Percentiles rank a stretch among this genome's conserved stretches.
phyloP scores from a whole-genome alignment of 2,888 invertebrate species.

The Trypoxylon attenuatum region DNA sequence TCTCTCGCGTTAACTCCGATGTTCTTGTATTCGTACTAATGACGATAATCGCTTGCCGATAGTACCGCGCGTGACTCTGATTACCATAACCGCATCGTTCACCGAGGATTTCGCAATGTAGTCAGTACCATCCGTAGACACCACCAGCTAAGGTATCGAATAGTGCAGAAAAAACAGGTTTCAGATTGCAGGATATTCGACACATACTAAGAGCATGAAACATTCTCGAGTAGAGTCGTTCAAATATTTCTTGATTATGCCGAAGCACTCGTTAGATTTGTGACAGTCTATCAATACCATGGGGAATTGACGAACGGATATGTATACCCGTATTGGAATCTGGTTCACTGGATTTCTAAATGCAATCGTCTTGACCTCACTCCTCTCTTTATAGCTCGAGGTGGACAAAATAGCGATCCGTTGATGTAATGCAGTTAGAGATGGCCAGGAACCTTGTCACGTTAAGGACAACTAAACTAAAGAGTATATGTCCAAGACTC shows the following conservation, averaged over 20 bases:
- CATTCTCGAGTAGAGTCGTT: too few relatives aligned
- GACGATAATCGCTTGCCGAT: constrained; percentile 14
- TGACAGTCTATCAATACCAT: constrained; percentile 5
- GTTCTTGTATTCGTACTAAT: constrained; percentile 5
- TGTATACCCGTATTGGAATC: constrained; percentile 6
- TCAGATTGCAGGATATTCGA: too few relatives aligned
- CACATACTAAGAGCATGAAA: too few relatives aligned
- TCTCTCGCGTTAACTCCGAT: too few relatives aligned
- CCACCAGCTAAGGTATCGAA: too few relatives aligned
- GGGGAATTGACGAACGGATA: not conserved
- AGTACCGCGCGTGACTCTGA: constrained; percentile 1
- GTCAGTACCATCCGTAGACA: not conserved
- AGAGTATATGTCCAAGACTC: too few relatives aligned
- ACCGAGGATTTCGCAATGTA: not conserved
- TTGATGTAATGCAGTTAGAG: constrained; percentile 39
- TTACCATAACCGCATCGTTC: constrained; percentile 21
- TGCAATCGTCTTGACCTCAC: constrained; percentile 28
- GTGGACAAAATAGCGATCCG: constrained; percentile 35
- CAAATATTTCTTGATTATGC: too few relatives aligned
- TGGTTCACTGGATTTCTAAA: constrained; percentile 16
- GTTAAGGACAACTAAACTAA: constrained; percentile 22
- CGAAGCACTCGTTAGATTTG: too few relatives aligned
- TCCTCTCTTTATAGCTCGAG: constrained; percentile 18
- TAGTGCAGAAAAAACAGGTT: too few relatives aligned
- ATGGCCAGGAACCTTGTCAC: constrained; percentile 34